These are phyloP conservation scores for Netelia virgata DNA, from an alignment of 2,888 invertebrate genomes.

Conservation along the genomic window DNA sequence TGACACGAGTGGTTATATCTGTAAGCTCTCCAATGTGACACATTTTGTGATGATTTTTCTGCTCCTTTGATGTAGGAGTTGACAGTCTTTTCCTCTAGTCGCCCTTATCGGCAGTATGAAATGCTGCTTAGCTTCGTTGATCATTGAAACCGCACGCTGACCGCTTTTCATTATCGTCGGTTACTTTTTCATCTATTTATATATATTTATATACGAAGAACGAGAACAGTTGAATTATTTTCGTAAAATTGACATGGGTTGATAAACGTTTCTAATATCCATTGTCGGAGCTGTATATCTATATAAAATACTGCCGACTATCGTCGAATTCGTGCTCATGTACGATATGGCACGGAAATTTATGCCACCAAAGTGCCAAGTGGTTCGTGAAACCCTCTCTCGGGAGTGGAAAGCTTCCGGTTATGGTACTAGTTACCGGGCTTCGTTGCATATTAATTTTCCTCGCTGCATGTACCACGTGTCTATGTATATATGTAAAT, in stretches of 20 bases:
- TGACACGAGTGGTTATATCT: too few relatives aligned
- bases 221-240: constrained; percentile 17
- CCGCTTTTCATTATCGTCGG: too few relatives aligned
- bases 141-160: too few relatives aligned
- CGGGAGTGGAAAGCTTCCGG: constrained; percentile 44
- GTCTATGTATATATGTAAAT: constrained; percentile 7
- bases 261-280: constrained; percentile 43
- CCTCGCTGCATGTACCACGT: constrained; percentile 42
- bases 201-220: background rate
- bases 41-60: too few relatives aligned
- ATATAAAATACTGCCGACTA: background rate
- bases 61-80: too few relatives aligned
- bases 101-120: too few relatives aligned
- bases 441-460: constrained; percentile 69
- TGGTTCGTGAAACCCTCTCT: constrained; percentile 60
- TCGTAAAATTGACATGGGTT: constrained; percentile 31
- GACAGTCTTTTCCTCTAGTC: too few relatives aligned
- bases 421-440: constrained; percentile 31
- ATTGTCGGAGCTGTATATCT: background rate
- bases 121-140: too few relatives aligned
- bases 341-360: constrained; percentile 61
- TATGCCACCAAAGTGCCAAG: constrained; percentile 71
- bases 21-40: too few relatives aligned
- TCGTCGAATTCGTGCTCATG: constrained; percentile 15
- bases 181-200: background rate